Percentiles rank a stretch among this genome's conserved stretches.
phyloP scores from a whole-genome alignment of 2,888 invertebrate genomes.

The Neuroscelio doddi region DNA sequence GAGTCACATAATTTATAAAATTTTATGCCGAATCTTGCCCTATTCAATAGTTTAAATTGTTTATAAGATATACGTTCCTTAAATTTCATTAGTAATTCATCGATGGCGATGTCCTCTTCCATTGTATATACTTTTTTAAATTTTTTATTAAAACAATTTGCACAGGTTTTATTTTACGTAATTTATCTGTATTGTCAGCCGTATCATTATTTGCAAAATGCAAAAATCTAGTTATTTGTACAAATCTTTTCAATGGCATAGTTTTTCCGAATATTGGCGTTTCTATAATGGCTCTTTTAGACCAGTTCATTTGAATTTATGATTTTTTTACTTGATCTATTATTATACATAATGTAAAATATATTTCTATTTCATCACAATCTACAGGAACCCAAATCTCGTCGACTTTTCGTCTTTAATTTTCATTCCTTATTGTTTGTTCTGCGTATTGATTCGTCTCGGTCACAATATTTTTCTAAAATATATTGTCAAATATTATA shows the following conservation, averaged over 20 bases:
- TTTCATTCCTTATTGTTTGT: conserved; percentile 28
- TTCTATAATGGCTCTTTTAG: conserved; percentile 45
- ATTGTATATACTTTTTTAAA: conserved; percentile 39
- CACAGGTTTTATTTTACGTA: conserved; percentile 5
- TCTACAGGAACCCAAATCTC: conserved; percentile 36
- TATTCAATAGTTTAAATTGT: conserved; percentile 56
- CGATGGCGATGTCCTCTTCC: conserved; percentile 37
- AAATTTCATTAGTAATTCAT: conserved; percentile 54
- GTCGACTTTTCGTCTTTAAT: conserved; percentile 25
- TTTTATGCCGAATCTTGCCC: conserved; percentile 55
- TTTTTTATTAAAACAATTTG: conserved; percentile 43
- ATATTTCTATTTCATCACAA: conserved; percentile 47
- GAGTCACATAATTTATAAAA: conserved; percentile 55
- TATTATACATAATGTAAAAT: conserved; percentile 48
- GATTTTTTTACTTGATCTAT: conserved; percentile 48
- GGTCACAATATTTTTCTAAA: conserved; percentile 37
- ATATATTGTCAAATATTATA: conserved; percentile 5
- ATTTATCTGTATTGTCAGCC: background rate
- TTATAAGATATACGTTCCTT: conserved; percentile 51
- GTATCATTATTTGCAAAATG: conserved; percentile 46
- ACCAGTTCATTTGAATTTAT: conserved; percentile 46
- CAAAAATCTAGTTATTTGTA: conserved; percentile 32
- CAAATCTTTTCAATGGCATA: conserved; percentile 33
- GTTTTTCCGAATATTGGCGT: conserved; percentile 46
- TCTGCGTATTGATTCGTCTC: conserved; percentile 35